Evolutionary conservation across 2,888 invertebrate species (phyloP), one percentile per base, ranked within the genome.

Genomic region (Phengaris alcon): DNA sequence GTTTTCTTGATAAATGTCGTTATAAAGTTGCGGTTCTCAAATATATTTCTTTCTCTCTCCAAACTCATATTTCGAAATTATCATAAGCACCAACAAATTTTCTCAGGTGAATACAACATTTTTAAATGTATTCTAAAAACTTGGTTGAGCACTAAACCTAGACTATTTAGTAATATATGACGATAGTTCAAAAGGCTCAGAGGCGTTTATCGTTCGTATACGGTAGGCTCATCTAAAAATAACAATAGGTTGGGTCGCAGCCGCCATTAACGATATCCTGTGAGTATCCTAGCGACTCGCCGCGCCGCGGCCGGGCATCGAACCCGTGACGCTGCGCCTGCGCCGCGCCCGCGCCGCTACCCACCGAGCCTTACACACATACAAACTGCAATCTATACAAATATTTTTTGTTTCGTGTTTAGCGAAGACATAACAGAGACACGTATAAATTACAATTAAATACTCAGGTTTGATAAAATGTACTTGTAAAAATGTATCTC

Each of bases 231-330:
- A 22, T 69, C 69, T 69, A 75, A 69, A 55, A 74, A 52, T 55
- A 75, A 75, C 75, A 70, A 75, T 75, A 57, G 55, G 68, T 55
- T 77, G 73, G 74, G 70, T 75, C 74, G 75, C 69, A 77, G 80
- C 75, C 79, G 78, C 80, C 79, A 80, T 84, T 85, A 85, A 83
- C 87, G 85, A 88, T 88, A 88, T 91, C 91, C 91, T 91, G 89
- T 85, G 85, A 84, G 82, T 87, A 85, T 89, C 88, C 88, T 89
- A 87, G 87, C 79, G 83, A 83, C 83, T 80, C 80, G 48, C 78
- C 35, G 81, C 85, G 86, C 78, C 35, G 81, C 85, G 86, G 83
- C 85, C 90, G 92, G 91, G 79, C 92, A 80, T 88, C 92, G 92
- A 92, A 90, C 92, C 84, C 90, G 80, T 82, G 86, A 84, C 83